Base-by-base conservation (phyloP, 2,797 vertebrate genomes). In the Balearica regulorum region DNA sequence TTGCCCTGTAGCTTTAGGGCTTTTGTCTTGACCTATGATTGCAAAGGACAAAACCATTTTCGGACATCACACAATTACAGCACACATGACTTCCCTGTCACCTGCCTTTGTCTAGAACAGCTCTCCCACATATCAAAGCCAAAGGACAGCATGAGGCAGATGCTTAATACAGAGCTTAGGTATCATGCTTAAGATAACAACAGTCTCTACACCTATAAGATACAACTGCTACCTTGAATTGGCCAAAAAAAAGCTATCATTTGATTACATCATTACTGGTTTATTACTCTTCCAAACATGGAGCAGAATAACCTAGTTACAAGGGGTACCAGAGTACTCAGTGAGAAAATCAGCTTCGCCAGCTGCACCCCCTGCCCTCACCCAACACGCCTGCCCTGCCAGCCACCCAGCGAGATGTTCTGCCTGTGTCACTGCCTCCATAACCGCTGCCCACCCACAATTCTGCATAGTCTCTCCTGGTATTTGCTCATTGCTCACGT, bases 381-480 rank as follows among this genome's bases (percentile, higher is more conserved):
- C 60, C 43, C 43, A 43, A 43, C 43, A n/a, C 0, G 3, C 13
- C 58, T 68, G 25, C 78, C 57, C 55, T 21, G 17, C 14, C 26
- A 48, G 31, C 11, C 31, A 21, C 79, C 11, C 70, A 44, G 35
- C 0, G 1, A 21, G 33, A 29, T 2, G 10, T 28, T n/a, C 68
- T 54, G 41, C 35, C 73, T 16, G 46, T 24, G 44, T 10, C 53
- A 58, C 44, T 39, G 68, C 25, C 44, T 58, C 71, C 3, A 0
- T 3, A 70, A 43, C 33, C 2, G 2, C 53, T 26, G 22, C 54
- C 58, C 62, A 19, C 28, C 26, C 1, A 1, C 31, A 28, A 3
- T 14, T 35, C 71, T 51, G 28, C 7, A 6, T 2, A 9, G 57
- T 44, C 41, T 33, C 48, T 58, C 46, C 76, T 37, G 5, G 3